phyloP scores from a whole-genome alignment of 2,888 invertebrate species.

The Laspeyria flexula region DNA sequence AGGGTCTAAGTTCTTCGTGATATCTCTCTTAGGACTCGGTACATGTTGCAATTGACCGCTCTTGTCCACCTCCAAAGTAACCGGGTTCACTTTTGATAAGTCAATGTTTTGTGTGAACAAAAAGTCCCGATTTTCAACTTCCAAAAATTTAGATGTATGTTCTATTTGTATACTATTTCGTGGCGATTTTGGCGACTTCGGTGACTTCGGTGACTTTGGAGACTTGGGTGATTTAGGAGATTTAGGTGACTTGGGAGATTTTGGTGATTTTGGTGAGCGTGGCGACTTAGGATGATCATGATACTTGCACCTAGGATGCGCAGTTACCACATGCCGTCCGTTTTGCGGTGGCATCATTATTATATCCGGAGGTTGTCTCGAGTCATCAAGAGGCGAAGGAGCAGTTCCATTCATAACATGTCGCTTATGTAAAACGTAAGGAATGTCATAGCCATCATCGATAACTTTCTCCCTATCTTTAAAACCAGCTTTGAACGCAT shows the following conservation, averaged over 20 bases:
- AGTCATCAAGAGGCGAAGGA: conserved; percentile 83
- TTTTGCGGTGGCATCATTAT: conserved; percentile 79
- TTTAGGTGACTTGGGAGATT: conserved; percentile 88
- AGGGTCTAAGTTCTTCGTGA: conserved; percentile 89
- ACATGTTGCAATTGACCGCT: conserved; percentile 87
- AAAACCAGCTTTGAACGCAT: conserved; percentile 84
- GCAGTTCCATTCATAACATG: conserved; percentile 95
- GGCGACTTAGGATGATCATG: conserved; percentile 83
- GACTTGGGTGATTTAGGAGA: conserved; percentile 88
- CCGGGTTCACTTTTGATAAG: conserved; percentile 90
- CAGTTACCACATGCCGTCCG: conserved; percentile 75
- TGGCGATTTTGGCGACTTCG: conserved; percentile 85
- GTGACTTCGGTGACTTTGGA: conserved; percentile 86
- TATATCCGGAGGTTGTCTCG: conserved; percentile 76
- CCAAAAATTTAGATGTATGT: conserved; percentile 75
- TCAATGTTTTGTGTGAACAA: conserved; percentile 91
- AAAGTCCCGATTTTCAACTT: conserved; percentile 87
- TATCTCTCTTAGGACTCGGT: conserved; percentile 90
- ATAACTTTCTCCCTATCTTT: conserved; percentile 80
- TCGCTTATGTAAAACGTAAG: conserved; percentile 93
- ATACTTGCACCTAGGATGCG: conserved; percentile 81
- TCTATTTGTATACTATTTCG: conserved; percentile 73
- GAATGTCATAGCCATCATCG: conserved; percentile 90
- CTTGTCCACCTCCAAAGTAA: conserved; percentile 90
- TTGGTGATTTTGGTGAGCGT: conserved; percentile 78